Percentiles rank a stretch among this genome's conserved stretches.
These are phyloP conservation scores for Tragelaphus imberbis DNA, from an alignment of 2,113 vertebrate genomes.

Conservation along the genomic window DNA sequence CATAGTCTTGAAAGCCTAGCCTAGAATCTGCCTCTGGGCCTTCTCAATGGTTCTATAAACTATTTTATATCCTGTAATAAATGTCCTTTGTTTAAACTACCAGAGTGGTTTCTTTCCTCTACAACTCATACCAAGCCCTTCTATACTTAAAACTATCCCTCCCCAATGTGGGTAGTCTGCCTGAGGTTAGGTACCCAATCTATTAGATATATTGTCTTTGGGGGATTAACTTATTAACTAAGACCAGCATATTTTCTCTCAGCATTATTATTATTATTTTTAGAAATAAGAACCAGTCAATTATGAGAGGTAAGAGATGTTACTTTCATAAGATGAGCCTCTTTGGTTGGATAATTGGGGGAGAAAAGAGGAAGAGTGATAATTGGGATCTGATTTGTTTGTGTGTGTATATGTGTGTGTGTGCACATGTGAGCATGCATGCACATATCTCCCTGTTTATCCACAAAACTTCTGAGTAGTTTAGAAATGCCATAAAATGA, in stretches of 20 bases:
- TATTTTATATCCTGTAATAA: not conserved
- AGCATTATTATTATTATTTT: not conserved
- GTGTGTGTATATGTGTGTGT: not conserved
- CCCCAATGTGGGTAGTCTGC: not conserved
- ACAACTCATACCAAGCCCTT: not conserved
- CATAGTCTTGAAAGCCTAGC: not conserved
- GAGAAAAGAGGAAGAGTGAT: not conserved
- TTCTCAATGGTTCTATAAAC: not conserved
- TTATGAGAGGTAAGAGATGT: not conserved
- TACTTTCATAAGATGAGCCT: not conserved
- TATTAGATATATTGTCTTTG: not conserved
- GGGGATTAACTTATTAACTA: not conserved
- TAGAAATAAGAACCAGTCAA: not conserved
- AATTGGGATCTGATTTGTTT: not conserved
- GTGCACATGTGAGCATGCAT: not conserved
- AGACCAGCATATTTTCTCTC: not conserved
- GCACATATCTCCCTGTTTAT: not conserved
- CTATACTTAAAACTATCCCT: not conserved
- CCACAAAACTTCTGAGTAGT: not conserved
- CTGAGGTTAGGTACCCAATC: not conserved
- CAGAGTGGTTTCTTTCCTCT: not conserved
- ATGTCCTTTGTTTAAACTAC: not conserved
- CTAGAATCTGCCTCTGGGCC: not conserved
- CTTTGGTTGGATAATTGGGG: not conserved
- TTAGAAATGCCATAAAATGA: not conserved